phyloP scores from a whole-genome alignment of 2,113 vertebrate species.

The Nanorana parkeri region DNA sequence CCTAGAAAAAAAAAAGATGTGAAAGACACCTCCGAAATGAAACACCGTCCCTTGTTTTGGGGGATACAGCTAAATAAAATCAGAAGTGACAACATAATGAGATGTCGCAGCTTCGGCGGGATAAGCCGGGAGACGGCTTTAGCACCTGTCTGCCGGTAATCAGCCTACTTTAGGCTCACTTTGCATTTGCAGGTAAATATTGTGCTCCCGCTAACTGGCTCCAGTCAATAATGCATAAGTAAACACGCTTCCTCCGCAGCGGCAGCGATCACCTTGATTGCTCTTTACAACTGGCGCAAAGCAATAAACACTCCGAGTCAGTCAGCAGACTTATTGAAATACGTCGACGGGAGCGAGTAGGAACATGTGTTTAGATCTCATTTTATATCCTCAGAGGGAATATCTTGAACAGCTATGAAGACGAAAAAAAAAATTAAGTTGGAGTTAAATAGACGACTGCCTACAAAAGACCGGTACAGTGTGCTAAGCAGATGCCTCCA shows the following conservation, averaged over 20 bases:
- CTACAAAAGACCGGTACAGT: no score
- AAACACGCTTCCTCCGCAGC: constrained; percentile 29
- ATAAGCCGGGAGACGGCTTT: constrained; percentile 62
- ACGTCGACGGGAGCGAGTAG: background rate
- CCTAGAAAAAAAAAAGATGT: no score
- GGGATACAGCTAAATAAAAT: constrained; percentile 58
- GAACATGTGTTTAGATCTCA: background rate
- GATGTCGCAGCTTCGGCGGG: constrained; percentile 66
- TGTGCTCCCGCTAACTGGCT: constrained; percentile 28
- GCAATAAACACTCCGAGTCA: background rate
- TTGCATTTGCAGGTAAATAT: constrained; percentile 58
- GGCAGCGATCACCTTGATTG: constrained; percentile 26
- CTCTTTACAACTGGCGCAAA: background rate
- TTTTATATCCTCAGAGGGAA: background rate
- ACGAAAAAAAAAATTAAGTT: no score
- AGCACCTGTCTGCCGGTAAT: constrained; percentile 65
- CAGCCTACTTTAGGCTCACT: constrained; percentile 61
- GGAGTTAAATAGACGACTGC: no score
- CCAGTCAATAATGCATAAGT: constrained; percentile 42
- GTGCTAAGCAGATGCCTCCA: no score
- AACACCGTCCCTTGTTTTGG: constrained; percentile 54
- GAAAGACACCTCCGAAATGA: no score
- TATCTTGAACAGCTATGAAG: background rate
- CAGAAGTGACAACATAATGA: constrained; percentile 72
- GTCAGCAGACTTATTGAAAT: constrained; percentile 6